Conservation (phyloP, 2,797 vertebrate genomes). For the Monodelphis domestica region DNA sequence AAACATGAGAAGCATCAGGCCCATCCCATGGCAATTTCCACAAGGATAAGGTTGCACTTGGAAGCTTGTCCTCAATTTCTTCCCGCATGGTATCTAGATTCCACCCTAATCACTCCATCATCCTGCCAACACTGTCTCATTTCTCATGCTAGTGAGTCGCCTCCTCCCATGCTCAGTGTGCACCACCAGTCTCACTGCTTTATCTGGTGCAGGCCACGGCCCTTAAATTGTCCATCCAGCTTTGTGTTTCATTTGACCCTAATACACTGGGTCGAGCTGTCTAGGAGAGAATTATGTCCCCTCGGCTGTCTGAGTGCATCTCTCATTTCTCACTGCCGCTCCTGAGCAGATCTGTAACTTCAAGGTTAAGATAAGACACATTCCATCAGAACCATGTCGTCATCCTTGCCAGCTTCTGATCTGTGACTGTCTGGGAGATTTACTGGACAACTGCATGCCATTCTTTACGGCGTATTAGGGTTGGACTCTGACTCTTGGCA, state of each 20-base stretch:
- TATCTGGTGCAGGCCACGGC: conserved; percentile 71
- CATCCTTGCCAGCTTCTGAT: conserved; percentile 81
- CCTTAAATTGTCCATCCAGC: conserved; percentile 77
- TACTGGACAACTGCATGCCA: conserved; percentile 76
- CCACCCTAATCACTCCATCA: conserved; percentile 68
- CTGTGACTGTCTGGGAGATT: conserved; percentile 77
- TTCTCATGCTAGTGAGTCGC: conserved; percentile 59
- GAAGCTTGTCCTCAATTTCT: conserved; percentile 55
- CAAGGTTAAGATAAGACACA: conserved; percentile 82
- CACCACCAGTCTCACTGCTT: conserved; percentile 67
- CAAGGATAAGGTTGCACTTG: conserved; percentile 64
- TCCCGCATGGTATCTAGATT: conserved; percentile 55
- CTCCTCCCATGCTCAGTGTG: conserved; percentile 51
- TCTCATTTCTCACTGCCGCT: conserved; percentile 80
- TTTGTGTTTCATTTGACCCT: conserved; percentile 82
- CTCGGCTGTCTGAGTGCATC: conserved; percentile 72
- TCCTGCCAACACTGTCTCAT: conserved; percentile 72
- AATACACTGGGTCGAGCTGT: conserved; percentile 73
- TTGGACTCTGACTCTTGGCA: conserved; percentile 78
- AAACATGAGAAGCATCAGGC: conserved; percentile 59
- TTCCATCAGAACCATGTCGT: conserved; percentile 81
- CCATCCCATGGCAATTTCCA: conserved; percentile 70
- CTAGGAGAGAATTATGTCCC: conserved; percentile 77
- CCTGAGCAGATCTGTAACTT: conserved; percentile 81
- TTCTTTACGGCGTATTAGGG: conserved; percentile 81